Percentiles rank a stretch among this genome's conserved stretches.
Conservation (phyloP, 2,888 invertebrate genomes). For the Ceraclea dissimilis region DNA sequence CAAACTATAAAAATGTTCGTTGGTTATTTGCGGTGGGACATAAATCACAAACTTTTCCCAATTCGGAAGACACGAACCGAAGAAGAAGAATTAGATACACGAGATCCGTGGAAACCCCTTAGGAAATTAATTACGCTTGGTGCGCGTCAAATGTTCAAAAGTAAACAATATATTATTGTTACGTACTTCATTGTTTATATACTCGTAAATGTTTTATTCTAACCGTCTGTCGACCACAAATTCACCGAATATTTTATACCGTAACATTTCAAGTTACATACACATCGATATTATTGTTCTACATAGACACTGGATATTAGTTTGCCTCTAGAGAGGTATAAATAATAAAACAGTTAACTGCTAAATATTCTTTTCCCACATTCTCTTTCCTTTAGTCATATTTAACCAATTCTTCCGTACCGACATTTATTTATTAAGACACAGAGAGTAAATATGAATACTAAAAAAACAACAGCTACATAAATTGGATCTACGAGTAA, state of each 20-base stretch:
- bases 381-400: too few relatives aligned
- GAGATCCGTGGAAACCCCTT: slow-evolving; percentile 9
- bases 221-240: not conserved
- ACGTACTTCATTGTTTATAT: not conserved
- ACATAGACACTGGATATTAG: too few relatives aligned
- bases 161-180: slow-evolving; percentile 14
- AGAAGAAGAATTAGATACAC: not conserved
- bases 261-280: too few relatives aligned
- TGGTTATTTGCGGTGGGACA: not conserved
- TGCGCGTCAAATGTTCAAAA: slow-evolving; percentile 18
- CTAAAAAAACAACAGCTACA: too few relatives aligned
- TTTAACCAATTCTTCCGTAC: too few relatives aligned
- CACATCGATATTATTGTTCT: too few relatives aligned
- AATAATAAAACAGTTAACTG: too few relatives aligned
- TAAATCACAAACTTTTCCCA: slow-evolving; percentile 16
- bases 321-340: too few relatives aligned
- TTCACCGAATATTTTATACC: not conserved
- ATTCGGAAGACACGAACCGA: slow-evolving; percentile 4
- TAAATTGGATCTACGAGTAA: too few relatives aligned
- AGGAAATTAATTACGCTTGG: slow-evolving; percentile 21
- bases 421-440: too few relatives aligned
- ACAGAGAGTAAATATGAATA: too few relatives aligned
- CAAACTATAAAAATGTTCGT: not conserved
- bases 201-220: slow-evolving; percentile 3
- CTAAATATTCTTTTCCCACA: too few relatives aligned